Evolutionary conservation across 2,888 invertebrate species (phyloP).

Genomic region (Lochmaea capreae): DNA sequence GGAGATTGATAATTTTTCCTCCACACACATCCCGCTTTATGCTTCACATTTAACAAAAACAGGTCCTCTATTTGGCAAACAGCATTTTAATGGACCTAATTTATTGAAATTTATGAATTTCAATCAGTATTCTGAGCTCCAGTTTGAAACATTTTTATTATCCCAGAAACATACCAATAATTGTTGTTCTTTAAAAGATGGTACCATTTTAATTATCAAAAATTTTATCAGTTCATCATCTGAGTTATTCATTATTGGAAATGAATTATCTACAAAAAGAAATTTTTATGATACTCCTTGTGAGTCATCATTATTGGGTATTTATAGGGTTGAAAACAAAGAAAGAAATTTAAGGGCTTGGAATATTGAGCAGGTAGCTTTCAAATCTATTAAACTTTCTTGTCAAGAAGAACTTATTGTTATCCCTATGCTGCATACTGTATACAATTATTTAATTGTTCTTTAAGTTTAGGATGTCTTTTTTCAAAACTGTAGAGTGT

Average conservation of each 20-base stretch:
- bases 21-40: background rate
- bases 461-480: background rate
- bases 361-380: conserved; percentile 12
- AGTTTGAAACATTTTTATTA: conserved; percentile 25
- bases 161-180: conserved; percentile 27
- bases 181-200: conserved; percentile 27
- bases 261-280: conserved; percentile 22
- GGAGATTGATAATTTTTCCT: conserved; percentile 8
- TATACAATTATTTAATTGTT: conserved; percentile 8
- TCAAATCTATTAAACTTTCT: conserved; percentile 17
- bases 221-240: conserved; percentile 25
- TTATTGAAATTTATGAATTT: conserved; percentile 16
- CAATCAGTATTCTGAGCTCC: conserved; percentile 22
- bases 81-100: conserved; percentile 20
- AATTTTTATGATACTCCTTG: conserved; percentile 29
- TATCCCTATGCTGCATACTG: conserved; percentile 22
- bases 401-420: conserved; percentile 11
- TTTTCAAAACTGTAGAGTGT: background rate
- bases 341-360: conserved; percentile 12
- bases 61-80: conserved; percentile 9
- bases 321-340: conserved; percentile 19
- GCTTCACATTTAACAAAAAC: background rate
- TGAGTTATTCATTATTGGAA: conserved; percentile 19
- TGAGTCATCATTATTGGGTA: conserved; percentile 28
- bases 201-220: conserved; percentile 27